Base-by-base conservation (phyloP, 2,113 vertebrate species). In the Syrrhaptes paradoxus region DNA sequence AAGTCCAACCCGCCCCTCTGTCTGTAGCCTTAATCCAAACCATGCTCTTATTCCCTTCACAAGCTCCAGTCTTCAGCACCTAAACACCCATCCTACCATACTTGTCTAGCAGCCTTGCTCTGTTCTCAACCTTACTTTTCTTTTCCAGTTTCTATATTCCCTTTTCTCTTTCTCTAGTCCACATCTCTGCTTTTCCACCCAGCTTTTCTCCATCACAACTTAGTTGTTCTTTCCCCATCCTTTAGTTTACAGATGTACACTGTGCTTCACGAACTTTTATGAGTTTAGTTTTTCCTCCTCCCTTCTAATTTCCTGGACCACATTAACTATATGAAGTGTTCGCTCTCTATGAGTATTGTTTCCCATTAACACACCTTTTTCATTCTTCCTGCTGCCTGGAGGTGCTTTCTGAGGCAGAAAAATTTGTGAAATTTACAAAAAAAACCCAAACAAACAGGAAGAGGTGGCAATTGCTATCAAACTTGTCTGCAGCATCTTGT, bases 1-100 rank as follows among this genome's bases (percentile, higher is more conserved):
- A 65, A 49, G 26, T 41, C 20, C 24, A 38, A 41, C 41, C 41
- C 41, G 11, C 41, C 4, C 6, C 15, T 61, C n/a, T 48, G 4
- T 5, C 24, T 41, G 14, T 10, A 68, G 7, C 41, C 7, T 45
- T 70, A 45, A 31, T 22, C 13, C 25, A 85, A 72, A 45, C 1
- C 2, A 16, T 38, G 11, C 0, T 13, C 11, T 79, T 52, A 24
- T 13, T 73, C 9, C 3, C 29, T 49, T 45, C 1, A 0, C 10
- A 73, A 73, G 10, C 1, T 18, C 11, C 11, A 25, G 10, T 20
- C 9, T 19, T 65, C 45, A 63, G 8, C 1, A 7, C 13, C 20
- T 51, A 48, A 65, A 41, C 0, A 2, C 5, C 7, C 17, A 24
- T 34, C 5, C 4, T 8, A 57, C 5, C 9, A 71, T 59, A n/a